Evolutionary conservation across 1,140 invertebrate species (phyloP), one percentile per base, ranked within the genome.

Genomic region (Cydia fagiglandana): DNA sequence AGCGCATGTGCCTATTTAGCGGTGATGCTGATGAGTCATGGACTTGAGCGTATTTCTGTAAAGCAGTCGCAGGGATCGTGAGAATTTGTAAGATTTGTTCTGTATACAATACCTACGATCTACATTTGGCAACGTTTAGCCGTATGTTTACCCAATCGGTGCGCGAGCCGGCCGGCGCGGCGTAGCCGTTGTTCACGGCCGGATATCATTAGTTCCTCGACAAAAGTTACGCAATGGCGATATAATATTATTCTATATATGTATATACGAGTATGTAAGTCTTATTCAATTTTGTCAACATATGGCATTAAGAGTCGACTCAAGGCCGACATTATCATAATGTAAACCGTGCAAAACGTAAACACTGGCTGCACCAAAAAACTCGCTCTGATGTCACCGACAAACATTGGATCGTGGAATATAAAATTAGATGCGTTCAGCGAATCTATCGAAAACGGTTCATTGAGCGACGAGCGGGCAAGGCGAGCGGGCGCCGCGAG

Each of bases 381-480:
- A 86, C 79, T 83, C 73, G 81, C 80, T 93, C 80, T 86, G 91
- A 93, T 93, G 91, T 93, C 91, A 93, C 85, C 83, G 84, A 85
- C 87, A 89, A 88, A 89, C 86, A 87, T 84, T 84, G 85, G 86
- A 86, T 78, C 83, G 88, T 89, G 82, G 78, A 88, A 86, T 87
- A 81, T 86, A 88, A 87, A 91, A 83, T 90, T 91, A 93, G 91
- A 86, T 81, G 81, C 82, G 84, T 81, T 83, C 78, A 76, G 85
- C 85, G 84, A 83, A 86, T 84, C 84, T 86, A 84, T 84, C 79
- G 79, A 80, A 75, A 77, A 77, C 81, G 86, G 86, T 90, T 88
- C 91, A 93, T 93, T 93, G 90, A 93, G 90, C 89, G 89, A 91
- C 88, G 88, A 83, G 85, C 86, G 86, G 82, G 89, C 91, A 80